Evolutionary conservation across 37 sponge, comb jelly and placozoan species (phyloP).

Genomic region (Beroe forskalii): DNA sequence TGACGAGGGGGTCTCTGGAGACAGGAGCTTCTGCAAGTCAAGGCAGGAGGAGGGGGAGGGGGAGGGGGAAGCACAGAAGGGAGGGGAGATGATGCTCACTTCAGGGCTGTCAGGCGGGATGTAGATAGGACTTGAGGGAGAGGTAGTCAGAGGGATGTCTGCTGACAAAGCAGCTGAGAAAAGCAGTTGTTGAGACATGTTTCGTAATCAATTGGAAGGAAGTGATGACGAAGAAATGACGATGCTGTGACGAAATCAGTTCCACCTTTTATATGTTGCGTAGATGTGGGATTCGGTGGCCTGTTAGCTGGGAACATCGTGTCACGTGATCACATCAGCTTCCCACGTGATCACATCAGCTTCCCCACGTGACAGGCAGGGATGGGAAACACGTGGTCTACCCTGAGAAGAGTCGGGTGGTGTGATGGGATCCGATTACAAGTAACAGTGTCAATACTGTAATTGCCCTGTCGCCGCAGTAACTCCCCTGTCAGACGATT

Average conservation of each 20-base stretch:
- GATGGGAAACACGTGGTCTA: not conserved
- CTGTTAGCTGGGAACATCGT: constrained; percentile 35
- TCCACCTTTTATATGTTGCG: constrained; percentile 10
- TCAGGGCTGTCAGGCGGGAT: not conserved
- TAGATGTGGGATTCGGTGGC: constrained; percentile 5
- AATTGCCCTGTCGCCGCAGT: not conserved
- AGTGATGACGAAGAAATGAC: constrained; percentile 39
- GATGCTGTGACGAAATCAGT: constrained; percentile 48
- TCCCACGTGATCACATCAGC: constrained; percentile 4
- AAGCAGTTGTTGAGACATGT: constrained; percentile 25
- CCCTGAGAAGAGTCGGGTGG: not conserved
- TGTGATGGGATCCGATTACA: constrained; percentile 28
- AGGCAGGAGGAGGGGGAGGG: not conserved
- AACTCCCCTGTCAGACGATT: not conserved
- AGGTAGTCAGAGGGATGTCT: not conserved
- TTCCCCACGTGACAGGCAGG: not conserved
- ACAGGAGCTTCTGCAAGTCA: not conserved
- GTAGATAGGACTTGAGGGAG: not conserved
- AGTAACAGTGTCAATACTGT: not conserved
- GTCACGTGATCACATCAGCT: constrained; percentile 31
- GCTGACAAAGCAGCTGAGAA: not conserved
- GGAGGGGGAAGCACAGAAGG: not conserved
- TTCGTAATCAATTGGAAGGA: not conserved
- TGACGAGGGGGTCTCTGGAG: constrained; percentile 17
- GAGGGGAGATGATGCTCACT: not conserved